Conservation (phyloP, 2,113 vertebrate genomes). For the Proterorhinus semilunaris region DNA sequence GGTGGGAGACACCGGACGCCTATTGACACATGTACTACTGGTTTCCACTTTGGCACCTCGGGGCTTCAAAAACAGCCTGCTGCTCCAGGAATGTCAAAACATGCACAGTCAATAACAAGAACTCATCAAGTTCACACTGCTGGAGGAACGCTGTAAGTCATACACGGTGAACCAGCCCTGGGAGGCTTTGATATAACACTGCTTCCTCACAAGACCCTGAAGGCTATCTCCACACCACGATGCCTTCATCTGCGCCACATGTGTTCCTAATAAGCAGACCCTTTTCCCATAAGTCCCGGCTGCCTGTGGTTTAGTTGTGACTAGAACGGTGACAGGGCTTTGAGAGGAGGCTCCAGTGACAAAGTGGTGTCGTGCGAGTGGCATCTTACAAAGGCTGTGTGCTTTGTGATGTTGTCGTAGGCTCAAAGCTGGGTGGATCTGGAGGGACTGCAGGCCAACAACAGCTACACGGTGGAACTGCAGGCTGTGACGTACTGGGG, state of each 20-base stretch:
- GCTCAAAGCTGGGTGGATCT: slow-evolving; percentile 82
- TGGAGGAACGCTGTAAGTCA: slow-evolving; percentile 69
- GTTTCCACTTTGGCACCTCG: slow-evolving; percentile 75
- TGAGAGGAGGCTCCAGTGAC: slow-evolving; percentile 41
- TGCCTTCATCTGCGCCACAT: slow-evolving; percentile 61
- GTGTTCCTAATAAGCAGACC: slow-evolving; percentile 67
- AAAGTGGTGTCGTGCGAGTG: slow-evolving; percentile 28
- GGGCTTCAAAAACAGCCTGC: slow-evolving; percentile 70
- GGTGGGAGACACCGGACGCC: slow-evolving; percentile 69
- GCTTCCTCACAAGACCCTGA: slow-evolving; percentile 56
- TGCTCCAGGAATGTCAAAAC: slow-evolving; percentile 76
- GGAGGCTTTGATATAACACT: slow-evolving; percentile 68
- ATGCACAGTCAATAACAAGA: slow-evolving; percentile 66
- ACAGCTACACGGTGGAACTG: slow-evolving; percentile 86
- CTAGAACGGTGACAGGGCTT: slow-evolving; percentile 36
- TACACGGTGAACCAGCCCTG: slow-evolving; percentile 61
- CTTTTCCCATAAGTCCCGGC: slow-evolving; percentile 54
- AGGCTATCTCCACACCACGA: slow-evolving; percentile 58
- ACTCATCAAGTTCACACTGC: slow-evolving; percentile 69
- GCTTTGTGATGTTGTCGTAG: slow-evolving; percentile 62
- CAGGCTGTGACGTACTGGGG: slow-evolving; percentile 92
- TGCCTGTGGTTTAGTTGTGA: slow-evolving; percentile 26
- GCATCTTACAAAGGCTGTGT: slow-evolving; percentile 43
- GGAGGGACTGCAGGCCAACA: slow-evolving; percentile 84
- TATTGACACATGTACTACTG: slow-evolving; percentile 75